Conservation (phyloP, 2,113 vertebrate genomes). For the Corapipo altera region DNA sequence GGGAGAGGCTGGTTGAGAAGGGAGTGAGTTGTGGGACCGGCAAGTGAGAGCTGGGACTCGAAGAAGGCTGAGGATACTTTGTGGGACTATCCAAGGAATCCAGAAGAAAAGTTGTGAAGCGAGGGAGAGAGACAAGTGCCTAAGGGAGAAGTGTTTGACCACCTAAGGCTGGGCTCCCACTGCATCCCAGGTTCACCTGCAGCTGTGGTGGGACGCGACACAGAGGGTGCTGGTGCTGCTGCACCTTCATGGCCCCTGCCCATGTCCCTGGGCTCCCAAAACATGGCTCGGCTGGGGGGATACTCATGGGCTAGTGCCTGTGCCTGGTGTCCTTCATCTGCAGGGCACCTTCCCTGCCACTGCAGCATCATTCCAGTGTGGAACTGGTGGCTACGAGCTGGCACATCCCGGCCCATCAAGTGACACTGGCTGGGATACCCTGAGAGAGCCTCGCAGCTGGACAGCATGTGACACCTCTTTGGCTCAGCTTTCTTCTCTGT, state of each 20-base stretch:
- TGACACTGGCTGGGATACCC: background rate
- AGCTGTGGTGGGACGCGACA: background rate
- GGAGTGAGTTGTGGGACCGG: background rate
- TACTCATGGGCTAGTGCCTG: background rate
- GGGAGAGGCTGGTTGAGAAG: background rate
- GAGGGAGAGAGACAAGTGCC: background rate
- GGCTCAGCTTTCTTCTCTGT: constrained; percentile 24
- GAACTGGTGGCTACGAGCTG: background rate
- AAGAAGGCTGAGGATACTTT: background rate
- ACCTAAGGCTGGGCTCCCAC: background rate
- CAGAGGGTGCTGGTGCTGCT: background rate
- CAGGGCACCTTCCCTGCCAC: background rate
- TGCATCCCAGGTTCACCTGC: accelerated
- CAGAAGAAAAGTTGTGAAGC: background rate
- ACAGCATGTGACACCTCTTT: background rate
- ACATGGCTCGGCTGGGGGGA: background rate
- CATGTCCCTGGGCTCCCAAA: background rate
- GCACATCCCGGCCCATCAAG: accelerated
- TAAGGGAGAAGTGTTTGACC: background rate
- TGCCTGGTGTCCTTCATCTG: background rate
- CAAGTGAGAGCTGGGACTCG: background rate
- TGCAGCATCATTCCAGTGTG: background rate
- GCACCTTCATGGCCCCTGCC: background rate
- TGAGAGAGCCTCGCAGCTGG: background rate
- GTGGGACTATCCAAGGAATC: background rate